Conservation (phyloP, 2,797 vertebrate species). For the Uromys caudimaculatus region DNA sequence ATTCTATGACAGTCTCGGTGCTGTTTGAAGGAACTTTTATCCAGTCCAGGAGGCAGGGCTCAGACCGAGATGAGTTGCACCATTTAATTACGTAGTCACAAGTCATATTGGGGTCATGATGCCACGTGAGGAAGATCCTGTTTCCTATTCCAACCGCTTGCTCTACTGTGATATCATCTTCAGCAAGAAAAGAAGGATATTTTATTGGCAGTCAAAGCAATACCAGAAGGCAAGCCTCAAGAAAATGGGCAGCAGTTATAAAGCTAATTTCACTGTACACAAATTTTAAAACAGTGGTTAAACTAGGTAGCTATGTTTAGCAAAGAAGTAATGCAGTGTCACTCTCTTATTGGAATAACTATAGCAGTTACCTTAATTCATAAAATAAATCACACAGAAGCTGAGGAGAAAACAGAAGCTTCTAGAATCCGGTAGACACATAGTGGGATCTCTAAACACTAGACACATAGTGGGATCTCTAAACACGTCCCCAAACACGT, state of each 20-base stretch:
- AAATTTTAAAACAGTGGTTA: neutral
- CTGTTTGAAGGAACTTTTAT: conserved; percentile 85
- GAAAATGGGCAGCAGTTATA: neutral
- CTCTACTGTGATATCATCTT: conserved; percentile 85
- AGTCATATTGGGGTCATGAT: conserved; percentile 84
- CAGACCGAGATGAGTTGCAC: conserved; percentile 82
- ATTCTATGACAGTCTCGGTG: conserved; percentile 85
- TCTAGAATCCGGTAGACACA: neutral
- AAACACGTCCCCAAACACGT: too few species aligned
- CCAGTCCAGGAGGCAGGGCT: conserved; percentile 86
- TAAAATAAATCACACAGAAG: neutral
- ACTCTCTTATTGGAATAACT: neutral
- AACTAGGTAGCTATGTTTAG: neutral
- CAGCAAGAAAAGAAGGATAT: conserved; percentile 46
- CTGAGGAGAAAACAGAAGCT: neutral
- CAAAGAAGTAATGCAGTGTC: neutral
- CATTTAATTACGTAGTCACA: conserved; percentile 89
- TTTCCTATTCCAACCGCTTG: conserved; percentile 81
- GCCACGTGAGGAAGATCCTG: conserved; percentile 87
- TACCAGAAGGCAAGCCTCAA: neutral
- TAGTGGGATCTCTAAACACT: rapidly evolving
- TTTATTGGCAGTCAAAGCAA: neutral
- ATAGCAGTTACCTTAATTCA: neutral
- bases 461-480: rapidly evolving
- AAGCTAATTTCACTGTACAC: neutral